Conservation (phyloP, 2,113 vertebrate genomes). For the Pimephales promelas region DNA sequence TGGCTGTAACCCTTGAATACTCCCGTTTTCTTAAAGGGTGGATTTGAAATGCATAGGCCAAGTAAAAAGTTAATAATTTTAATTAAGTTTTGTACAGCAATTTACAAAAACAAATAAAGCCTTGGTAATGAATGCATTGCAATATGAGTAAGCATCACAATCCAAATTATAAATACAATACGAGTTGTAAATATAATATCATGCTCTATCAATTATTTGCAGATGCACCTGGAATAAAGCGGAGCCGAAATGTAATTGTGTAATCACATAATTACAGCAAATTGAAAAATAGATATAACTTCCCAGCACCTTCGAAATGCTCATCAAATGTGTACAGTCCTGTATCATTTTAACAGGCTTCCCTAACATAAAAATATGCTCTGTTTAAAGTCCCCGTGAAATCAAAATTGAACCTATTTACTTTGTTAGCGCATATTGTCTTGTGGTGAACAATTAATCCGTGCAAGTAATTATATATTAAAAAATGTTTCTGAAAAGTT, state of each 20-base stretch:
- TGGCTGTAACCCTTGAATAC: neutral
- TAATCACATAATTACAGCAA: constrained; percentile 27
- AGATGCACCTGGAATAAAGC: constrained; percentile 6
- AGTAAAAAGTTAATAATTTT: neutral
- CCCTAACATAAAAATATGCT: neutral
- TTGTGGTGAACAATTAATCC: too few relatives aligned
- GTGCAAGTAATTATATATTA: too few relatives aligned
- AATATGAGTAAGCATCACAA: neutral
- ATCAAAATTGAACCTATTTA: too few relatives aligned
- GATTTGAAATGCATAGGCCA: neutral
- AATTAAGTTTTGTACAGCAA: neutral
- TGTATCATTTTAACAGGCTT: neutral
- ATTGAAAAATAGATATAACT: constrained; percentile 7
- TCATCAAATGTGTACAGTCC: neutral
- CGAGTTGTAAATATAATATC: neutral
- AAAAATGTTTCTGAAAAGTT: too few relatives aligned
- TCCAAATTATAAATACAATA: neutral
- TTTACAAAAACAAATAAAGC: neutral
- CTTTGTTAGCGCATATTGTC: too few relatives aligned
- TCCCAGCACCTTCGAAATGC: neutral
- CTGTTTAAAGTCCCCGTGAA: too few relatives aligned
- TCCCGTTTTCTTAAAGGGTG: neutral
- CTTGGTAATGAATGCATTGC: neutral
- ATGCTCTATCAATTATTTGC: constrained; percentile 11
- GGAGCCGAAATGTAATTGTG: constrained; percentile 1